Percentiles rank a stretch among this genome's conserved stretches.
Conservation (phyloP, 64 coral and sea anemone genomes). For the Orbicella faveolata region DNA sequence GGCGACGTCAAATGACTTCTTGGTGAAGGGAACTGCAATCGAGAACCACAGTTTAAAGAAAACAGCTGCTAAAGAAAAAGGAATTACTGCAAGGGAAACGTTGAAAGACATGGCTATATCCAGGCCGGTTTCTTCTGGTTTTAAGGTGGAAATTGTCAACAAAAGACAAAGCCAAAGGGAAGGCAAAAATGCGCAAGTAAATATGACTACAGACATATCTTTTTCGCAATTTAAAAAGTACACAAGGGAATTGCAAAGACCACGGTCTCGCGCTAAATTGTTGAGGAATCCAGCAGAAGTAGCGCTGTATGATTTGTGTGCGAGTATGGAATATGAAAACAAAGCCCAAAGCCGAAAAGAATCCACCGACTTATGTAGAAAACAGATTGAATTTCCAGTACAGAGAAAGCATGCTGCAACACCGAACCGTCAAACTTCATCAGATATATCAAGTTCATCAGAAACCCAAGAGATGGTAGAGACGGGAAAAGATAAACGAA, state of each 20-base stretch:
- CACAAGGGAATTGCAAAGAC: neutral
- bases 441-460: neutral
- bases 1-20: constrained; percentile 13
- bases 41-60: neutral
- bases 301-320: neutral
- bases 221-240: too few relatives aligned
- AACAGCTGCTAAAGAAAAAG: neutral
- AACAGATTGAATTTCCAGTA: neutral
- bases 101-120: neutral
- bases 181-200: neutral
- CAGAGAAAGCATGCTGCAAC: neutral
- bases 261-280: neutral
- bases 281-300: neutral
- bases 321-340: neutral
- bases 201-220: neutral
- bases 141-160: constrained; percentile 2
- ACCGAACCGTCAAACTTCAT: neutral
- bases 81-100: neutral
- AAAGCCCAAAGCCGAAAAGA: neutral
- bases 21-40: neutral
- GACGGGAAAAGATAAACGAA: neutral
- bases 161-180: neutral
- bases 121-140: neutral
- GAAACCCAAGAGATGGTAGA: neutral
- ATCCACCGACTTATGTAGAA: neutral